phyloP scores from a whole-genome alignment of 1,140 invertebrate genomes.

The Teleopsis dalmanni region DNA sequence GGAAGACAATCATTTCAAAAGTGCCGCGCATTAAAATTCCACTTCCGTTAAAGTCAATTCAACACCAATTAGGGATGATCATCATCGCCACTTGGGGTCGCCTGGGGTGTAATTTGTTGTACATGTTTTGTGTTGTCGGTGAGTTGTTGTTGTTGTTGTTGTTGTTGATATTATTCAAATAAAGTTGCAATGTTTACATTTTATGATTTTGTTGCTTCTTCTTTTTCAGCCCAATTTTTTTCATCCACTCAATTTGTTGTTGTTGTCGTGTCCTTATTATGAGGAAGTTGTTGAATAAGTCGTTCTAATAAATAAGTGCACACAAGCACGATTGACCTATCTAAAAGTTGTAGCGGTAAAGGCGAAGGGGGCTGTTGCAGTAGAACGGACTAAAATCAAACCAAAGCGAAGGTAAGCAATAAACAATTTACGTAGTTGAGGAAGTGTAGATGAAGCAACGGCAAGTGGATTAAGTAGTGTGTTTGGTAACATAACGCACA shows the following conservation, averaged over 20 bases:
- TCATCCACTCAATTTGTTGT: no score
- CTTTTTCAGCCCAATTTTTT: no score
- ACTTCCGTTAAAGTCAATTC: slow-evolving; percentile 28
- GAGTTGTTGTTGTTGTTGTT: slow-evolving; percentile 8
- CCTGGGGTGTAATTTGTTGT: slow-evolving; percentile 15
- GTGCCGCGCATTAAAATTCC: no score
- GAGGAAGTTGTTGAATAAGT: no score
- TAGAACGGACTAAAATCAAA: no score
- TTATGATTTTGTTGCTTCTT: no score
- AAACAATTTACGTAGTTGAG: slow-evolving; percentile 12
- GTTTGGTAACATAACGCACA: not conserved
- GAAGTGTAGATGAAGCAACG: slow-evolving; percentile 15
- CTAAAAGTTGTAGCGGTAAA: no score
- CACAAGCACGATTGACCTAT: no score
- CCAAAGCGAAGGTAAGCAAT: slow-evolving; percentile 8
- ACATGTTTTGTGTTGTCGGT: slow-evolving; percentile 2
- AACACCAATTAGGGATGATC: slow-evolving; percentile 43
- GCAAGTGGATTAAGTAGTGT: slow-evolving; percentile 2
- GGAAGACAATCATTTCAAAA: not conserved
- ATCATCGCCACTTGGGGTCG: slow-evolving; percentile 19
- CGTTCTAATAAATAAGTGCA: no score
- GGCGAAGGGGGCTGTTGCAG: no score
- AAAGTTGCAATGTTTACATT: no score
- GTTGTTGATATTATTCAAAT: not conserved
- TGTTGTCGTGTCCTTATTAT: no score